Evolutionary conservation across 2,888 invertebrate species (phyloP), one percentile per base, ranked within the genome.

Genomic region (Phania funesta): DNA sequence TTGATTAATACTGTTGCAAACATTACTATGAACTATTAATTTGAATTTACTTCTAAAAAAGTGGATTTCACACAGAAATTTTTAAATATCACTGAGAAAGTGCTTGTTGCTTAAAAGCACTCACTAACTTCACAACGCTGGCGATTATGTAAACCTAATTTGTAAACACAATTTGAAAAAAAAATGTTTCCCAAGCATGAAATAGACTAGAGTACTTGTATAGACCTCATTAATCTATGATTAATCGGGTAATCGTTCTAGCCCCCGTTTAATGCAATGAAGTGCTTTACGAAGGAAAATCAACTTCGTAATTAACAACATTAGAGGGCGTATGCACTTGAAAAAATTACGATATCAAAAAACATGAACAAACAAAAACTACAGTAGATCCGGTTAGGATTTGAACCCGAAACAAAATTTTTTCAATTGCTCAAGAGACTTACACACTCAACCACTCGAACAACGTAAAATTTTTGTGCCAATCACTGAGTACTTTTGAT

Each of bases 181-280:
- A 48, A 8, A 48, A 26, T 90, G 84, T 90, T 80, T 86, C 86
- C 87, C 88, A 85, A 70, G 87, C 89, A 90, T 90, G 90, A 90
- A 90, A 88, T 88, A 90, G 86, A 83, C 87, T 84, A 87, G 76
- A 85, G 86, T 85, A 89, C 86, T 84, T 85, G 87, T 20, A 74
- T 5, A 3, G 84, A 84, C 86, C 52, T n/a, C n/a, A 60, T 38
- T 65, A 84, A 87, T 48, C 88, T 90, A 89, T 87, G 90, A 90
- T 90, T 90, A 90, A 88, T 67, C 86, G 87, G 85, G 86, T 86
- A 74, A 80, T 38, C 8, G 84, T 87, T 90, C 85, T 89, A 80
- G 88, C 90, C 90, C 88, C 77, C 58, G n/a, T 62, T 73, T 41
- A 81, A 64, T 81, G 76, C 6, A 5, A 18, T 50, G 82, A 74